Evolutionary conservation across 2,113 vertebrate genomes (phyloP).

Genomic region (Oreocharis arfaki): DNA sequence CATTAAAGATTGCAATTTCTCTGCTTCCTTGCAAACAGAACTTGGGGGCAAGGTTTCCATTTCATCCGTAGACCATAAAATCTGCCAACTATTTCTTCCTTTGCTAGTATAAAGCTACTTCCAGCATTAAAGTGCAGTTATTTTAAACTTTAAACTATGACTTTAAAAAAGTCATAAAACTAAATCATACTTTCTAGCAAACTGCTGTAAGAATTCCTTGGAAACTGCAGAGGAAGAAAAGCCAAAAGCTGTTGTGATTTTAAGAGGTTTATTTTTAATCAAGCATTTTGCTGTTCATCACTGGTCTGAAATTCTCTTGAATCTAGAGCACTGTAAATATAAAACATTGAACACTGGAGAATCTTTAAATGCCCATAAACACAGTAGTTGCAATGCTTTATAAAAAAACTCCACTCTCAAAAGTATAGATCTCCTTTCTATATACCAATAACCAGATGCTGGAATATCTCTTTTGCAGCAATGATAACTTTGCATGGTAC

Average conservation of each 20-base stretch:
- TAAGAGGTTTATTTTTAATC: slow-evolving; percentile 57
- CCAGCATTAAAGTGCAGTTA: background rate
- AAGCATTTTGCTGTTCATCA: background rate
- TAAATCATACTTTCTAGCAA: background rate
- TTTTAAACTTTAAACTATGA: background rate
- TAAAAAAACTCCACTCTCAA: background rate
- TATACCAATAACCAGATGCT: slow-evolving; percentile 18
- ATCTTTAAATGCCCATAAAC: slow-evolving; percentile 59
- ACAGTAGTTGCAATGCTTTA: slow-evolving; percentile 11
- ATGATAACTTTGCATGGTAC: background rate
- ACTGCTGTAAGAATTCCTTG: background rate
- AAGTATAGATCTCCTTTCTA: background rate
- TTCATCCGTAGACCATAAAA: background rate
- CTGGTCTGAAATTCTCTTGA: slow-evolving; percentile 31
- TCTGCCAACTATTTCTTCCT: background rate
- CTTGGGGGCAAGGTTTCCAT: background rate
- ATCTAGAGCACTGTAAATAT: slow-evolving; percentile 45
- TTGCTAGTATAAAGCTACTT: background rate
- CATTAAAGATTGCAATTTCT: background rate
- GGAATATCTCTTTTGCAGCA: slow-evolving; percentile 19
- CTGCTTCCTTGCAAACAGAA: background rate
- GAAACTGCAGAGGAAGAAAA: slow-evolving; percentile 5
- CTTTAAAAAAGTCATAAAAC: background rate
- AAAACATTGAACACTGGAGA: slow-evolving; percentile 41
- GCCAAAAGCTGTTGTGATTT: background rate